Conservation (phyloP, 2,888 invertebrate species). For the Drosophila cracens region DNA sequence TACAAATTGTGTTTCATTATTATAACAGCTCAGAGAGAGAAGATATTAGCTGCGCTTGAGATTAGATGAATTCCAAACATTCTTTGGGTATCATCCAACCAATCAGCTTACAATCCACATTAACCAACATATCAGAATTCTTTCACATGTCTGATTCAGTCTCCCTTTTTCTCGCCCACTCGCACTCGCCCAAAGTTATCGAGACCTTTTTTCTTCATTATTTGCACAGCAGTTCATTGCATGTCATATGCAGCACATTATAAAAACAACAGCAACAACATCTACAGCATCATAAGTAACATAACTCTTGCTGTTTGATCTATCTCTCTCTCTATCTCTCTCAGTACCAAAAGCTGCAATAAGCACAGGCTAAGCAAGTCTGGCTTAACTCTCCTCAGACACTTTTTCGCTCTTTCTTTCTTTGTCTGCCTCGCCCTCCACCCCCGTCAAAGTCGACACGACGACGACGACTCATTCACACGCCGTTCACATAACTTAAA, state of each 20-base stretch:
- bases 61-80: background rate
- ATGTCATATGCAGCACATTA: slow-evolving; percentile 46
- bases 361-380: slow-evolving; percentile 33
- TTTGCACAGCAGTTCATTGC: slow-evolving; percentile 44
- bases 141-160: background rate
- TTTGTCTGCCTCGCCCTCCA: background rate
- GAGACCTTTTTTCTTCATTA: slow-evolving; percentile 26
- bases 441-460: slow-evolving; percentile 19
- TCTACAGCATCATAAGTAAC: slow-evolving; percentile 13
- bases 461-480: slow-evolving; percentile 68
- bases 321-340: slow-evolving; percentile 7
- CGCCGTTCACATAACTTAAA: slow-evolving; percentile 75
- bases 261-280: slow-evolving; percentile 25
- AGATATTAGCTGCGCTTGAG: background rate
- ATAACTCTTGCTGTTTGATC: slow-evolving; percentile 39
- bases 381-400: slow-evolving; percentile 20
- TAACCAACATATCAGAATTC: slow-evolving; percentile 9
- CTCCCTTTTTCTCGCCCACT: slow-evolving; percentile 22
- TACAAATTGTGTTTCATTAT: background rate
- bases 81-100: background rate
- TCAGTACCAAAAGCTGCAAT: slow-evolving; percentile 1
- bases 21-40: background rate
- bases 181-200: slow-evolving; percentile 17
- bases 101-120: slow-evolving; percentile 11
- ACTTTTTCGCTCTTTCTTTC: slow-evolving; percentile 11